phyloP scores from a whole-genome alignment of 2,113 vertebrate species.

The Notechis scutatus region DNA sequence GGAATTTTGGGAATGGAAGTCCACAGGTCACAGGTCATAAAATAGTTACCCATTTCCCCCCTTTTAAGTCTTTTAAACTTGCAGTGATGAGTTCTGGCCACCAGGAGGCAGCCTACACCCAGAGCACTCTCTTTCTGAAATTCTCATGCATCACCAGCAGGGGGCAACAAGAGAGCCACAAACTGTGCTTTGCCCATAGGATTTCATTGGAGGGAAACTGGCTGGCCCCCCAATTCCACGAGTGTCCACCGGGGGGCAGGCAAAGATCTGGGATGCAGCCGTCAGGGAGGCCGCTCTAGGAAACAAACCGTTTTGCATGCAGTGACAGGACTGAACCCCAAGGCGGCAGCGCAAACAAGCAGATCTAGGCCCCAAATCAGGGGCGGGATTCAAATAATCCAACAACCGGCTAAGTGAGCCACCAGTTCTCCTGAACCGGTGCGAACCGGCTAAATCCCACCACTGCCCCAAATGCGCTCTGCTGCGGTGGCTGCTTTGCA shows the following conservation, averaged over 20 bases:
- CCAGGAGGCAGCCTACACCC: neutral
- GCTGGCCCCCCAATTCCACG: too few species aligned
- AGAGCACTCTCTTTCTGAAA: neutral
- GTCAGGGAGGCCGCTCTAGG: too few species aligned
- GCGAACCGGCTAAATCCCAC: too few species aligned
- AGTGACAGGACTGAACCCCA: neutral
- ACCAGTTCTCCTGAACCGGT: too few species aligned
- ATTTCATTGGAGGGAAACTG: too few species aligned
- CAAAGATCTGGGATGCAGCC: neutral
- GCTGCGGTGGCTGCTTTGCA: too few species aligned
- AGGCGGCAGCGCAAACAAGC: neutral
- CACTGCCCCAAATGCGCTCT: too few species aligned
- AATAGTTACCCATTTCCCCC: neutral
- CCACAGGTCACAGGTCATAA: neutral
- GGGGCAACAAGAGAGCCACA: neutral
- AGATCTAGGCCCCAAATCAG: neutral
- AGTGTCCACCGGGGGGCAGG: neutral
- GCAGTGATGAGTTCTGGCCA: too few species aligned
- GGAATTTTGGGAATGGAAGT: neutral
- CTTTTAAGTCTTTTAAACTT: neutral
- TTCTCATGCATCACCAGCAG: neutral
- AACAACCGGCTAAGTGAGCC: too few species aligned
- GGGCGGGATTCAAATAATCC: too few species aligned
- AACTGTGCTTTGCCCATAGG: neutral
- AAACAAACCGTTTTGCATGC: neutral